Evolutionary conservation across 2,797 vertebrate genomes (phyloP).

Genomic region (Siniperca obscura): DNA sequence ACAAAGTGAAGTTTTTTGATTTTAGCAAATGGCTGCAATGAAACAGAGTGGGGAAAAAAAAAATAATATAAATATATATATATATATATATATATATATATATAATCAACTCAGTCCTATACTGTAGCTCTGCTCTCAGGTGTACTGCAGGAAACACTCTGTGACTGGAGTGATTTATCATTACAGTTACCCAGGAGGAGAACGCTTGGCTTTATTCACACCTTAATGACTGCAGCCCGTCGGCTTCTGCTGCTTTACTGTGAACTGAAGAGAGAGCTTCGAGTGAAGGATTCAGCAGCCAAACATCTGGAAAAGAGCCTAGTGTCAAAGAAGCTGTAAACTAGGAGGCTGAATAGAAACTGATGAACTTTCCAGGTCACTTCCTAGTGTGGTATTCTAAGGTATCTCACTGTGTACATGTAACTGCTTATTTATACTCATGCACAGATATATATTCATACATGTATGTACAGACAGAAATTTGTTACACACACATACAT

Average conservation of each 20-base stretch:
- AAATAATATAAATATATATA: too few relatives aligned
- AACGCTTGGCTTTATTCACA: slow-evolving; percentile 49
- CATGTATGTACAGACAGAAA: background rate
- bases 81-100: too few relatives aligned
- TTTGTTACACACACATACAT: background rate
- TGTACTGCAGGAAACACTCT: slow-evolving; percentile 47
- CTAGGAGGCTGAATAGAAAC: slow-evolving; percentile 30
- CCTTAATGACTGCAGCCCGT: slow-evolving; percentile 27
- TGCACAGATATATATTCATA: slow-evolving; percentile 4
- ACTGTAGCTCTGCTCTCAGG: slow-evolving; percentile 43
- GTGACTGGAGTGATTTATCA: slow-evolving; percentile 76
- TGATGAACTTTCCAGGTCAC: slow-evolving; percentile 69
- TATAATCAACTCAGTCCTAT: slow-evolving; percentile 12
- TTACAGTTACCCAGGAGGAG: slow-evolving; percentile 42
- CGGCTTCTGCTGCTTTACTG: slow-evolving; percentile 9
- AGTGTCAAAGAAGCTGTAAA: slow-evolving; percentile 53
- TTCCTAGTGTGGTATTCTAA: slow-evolving; percentile 32
- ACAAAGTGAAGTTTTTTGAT: too few relatives aligned
- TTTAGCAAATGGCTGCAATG: too few relatives aligned
- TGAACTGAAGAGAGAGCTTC: slow-evolving; percentile 11
- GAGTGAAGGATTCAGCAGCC: slow-evolving; percentile 24
- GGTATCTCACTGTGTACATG: slow-evolving; percentile 15
- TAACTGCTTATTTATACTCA: slow-evolving; percentile 15
- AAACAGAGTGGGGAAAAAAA: too few relatives aligned
- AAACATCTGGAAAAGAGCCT: slow-evolving; percentile 71